Evolutionary conservation across 2,888 invertebrate species (phyloP).

Genomic region (Gerosis bhagava): DNA sequence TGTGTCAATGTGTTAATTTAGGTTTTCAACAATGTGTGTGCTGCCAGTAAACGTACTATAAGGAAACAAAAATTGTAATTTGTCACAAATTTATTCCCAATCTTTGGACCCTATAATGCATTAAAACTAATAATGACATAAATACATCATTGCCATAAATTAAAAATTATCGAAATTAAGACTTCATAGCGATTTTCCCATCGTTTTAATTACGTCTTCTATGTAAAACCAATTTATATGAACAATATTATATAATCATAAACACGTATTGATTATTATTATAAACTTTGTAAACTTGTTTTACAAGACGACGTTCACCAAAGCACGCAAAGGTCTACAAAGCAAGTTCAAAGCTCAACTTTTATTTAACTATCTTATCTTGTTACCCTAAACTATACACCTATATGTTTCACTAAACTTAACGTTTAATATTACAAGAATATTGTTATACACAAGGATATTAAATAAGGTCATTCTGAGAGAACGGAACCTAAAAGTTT

Average conservation of each 20-base stretch:
- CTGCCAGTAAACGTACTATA: no score
- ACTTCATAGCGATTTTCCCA: conserved; percentile 49
- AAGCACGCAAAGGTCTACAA: conserved; percentile 67
- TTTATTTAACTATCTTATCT: conserved; percentile 58
- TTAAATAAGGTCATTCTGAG: conserved; percentile 7
- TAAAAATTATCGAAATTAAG: conserved; percentile 54
- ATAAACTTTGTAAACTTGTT: conserved; percentile 46
- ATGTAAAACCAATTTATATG: conserved; percentile 49
- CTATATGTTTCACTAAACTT: conserved; percentile 55
- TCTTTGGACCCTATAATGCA: conserved; percentile 89
- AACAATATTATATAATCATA: conserved; percentile 25
- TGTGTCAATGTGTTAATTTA: no score
- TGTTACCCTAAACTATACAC: conserved; percentile 64
- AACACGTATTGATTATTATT: conserved; percentile 12
- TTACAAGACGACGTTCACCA: conserved; percentile 50
- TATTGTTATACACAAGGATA: conserved; percentile 18
- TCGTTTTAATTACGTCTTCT: conserved; percentile 40
- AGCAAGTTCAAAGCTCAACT: conserved; percentile 69
- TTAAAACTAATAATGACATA: conserved; percentile 84
- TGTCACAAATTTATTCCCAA: conserved; percentile 87
- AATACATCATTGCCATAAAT: conserved; percentile 77
- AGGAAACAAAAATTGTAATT: conserved; percentile 65
- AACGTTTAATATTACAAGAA: conserved; percentile 55
- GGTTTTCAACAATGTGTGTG: no score
- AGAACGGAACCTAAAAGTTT: conserved; percentile 11